Evolutionary conservation across 2,113 vertebrate genomes (phyloP).

Genomic region (Crotalus helleri): DNA sequence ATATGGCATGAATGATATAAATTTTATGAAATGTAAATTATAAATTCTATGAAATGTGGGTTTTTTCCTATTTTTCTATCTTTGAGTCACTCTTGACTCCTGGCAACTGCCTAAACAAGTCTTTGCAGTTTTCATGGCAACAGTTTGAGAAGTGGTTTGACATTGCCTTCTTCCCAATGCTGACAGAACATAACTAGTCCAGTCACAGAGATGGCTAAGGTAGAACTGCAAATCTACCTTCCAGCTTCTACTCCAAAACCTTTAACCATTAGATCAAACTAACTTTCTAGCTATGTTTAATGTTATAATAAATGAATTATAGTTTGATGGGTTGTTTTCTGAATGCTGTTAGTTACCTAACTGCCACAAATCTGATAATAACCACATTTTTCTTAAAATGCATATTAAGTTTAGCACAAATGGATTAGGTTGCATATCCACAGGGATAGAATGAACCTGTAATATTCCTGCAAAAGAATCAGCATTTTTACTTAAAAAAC

Average conservation of each 20-base stretch:
- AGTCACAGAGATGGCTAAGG: not conserved
- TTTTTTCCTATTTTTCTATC: not conserved
- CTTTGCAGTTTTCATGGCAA: not conserved
- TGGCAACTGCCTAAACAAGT: not conserved
- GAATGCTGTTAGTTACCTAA: not conserved
- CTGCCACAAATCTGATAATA: not conserved
- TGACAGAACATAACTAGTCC: not conserved
- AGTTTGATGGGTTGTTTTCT: not conserved
- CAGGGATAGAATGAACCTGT: not conserved
- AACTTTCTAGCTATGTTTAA: not conserved
- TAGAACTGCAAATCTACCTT: not conserved
- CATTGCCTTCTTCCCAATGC: not conserved
- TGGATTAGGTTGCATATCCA: not conserved
- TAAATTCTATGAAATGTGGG: not conserved
- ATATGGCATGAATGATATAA: not conserved
- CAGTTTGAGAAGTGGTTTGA: not conserved
- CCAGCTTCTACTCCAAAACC: not conserved
- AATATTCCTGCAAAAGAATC: conserved; percentile 11
- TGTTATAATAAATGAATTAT: not conserved
- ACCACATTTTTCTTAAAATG: not conserved
- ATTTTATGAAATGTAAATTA: not conserved
- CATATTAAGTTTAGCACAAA: not conserved
- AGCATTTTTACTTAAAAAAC: conserved; percentile 28
- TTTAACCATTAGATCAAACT: not conserved
- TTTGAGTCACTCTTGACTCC: not conserved